Conservation (phyloP, 2,888 invertebrate genomes). For the Troglohyphantes excavatus region DNA sequence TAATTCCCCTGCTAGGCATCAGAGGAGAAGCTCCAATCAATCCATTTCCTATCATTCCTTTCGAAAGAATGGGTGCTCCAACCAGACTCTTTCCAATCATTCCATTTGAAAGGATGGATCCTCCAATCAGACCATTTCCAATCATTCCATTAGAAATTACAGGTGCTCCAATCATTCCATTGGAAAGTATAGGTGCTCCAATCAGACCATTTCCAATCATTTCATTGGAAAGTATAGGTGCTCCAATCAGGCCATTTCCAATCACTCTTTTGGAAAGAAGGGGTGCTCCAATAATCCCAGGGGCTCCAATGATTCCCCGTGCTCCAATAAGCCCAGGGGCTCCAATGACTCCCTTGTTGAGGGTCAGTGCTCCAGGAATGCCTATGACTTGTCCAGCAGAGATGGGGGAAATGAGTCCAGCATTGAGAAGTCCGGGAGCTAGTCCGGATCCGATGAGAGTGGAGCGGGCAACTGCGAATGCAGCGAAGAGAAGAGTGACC, state of each 20-base stretch:
- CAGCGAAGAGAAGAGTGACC: constrained; percentile 41
- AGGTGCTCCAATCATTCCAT: constrained; percentile 10
- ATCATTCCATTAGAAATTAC: no score
- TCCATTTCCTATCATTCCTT: constrained; percentile 19
- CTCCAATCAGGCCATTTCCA: background rate
- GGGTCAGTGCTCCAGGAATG: constrained; percentile 41
- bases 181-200: background rate
- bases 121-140: background rate
- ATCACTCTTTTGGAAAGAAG: constrained; percentile 1
- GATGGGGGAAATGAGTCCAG: constrained; percentile 12
- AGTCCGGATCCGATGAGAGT: constrained; percentile 38
- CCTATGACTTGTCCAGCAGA: constrained; percentile 17
- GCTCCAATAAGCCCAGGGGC: constrained; percentile 6
- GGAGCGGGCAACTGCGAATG: constrained; percentile 21
- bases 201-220: constrained; percentile 15
- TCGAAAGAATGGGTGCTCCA: constrained; percentile 5
- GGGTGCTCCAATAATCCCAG: background rate
- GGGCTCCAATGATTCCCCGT: background rate
- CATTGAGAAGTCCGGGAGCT: constrained; percentile 27
- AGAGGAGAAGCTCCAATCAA: background rate
- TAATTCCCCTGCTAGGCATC: background rate
- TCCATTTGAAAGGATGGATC: background rate
- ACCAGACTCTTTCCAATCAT: background rate
- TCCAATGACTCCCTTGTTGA: constrained; percentile 48
- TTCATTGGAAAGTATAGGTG: constrained; percentile 1